phyloP scores from a whole-genome alignment of 1,140 invertebrate species.

The Caenorhabditis tropicalis region DNA sequence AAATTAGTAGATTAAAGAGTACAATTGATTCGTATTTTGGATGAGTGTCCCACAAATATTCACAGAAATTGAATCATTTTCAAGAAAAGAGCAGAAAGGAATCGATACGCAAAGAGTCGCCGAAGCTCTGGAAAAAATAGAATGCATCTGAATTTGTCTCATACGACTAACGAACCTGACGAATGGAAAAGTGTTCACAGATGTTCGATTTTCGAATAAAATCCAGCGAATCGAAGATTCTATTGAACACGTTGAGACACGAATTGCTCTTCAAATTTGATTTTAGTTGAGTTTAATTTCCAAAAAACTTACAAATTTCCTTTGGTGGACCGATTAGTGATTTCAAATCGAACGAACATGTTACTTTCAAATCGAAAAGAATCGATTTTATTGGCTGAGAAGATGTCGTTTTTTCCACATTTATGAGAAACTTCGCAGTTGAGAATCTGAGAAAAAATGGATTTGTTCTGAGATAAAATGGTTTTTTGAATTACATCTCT shows the following conservation, averaged over 20 bases:
- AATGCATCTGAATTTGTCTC: too few relatives aligned
- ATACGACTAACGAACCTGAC: too few relatives aligned
- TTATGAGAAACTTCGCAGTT: not conserved
- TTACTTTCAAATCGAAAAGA: not conserved
- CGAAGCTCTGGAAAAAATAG: too few relatives aligned
- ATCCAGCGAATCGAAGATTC: not conserved
- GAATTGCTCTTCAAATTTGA: not conserved
- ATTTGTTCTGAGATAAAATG: too few relatives aligned
- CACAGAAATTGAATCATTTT: too few relatives aligned
- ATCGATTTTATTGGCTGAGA: not conserved
- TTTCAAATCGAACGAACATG: not conserved
- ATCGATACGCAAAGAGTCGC: too few relatives aligned
- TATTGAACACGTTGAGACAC: not conserved
- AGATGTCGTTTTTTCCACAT: not conserved
- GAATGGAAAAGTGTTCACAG: too few relatives aligned
- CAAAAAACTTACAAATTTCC: not conserved
- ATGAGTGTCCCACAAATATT: too few relatives aligned
- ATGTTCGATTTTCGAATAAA: not conserved
- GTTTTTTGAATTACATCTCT: not conserved
- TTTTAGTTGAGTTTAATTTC: not conserved
- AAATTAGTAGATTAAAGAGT: too few relatives aligned
- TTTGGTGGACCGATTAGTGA: not conserved
- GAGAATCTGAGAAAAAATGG: not conserved
- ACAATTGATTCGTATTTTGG: not conserved
- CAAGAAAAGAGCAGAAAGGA: too few relatives aligned